phyloP scores from a whole-genome alignment of 2,797 vertebrate species.

The Macropus fuliginosus region DNA sequence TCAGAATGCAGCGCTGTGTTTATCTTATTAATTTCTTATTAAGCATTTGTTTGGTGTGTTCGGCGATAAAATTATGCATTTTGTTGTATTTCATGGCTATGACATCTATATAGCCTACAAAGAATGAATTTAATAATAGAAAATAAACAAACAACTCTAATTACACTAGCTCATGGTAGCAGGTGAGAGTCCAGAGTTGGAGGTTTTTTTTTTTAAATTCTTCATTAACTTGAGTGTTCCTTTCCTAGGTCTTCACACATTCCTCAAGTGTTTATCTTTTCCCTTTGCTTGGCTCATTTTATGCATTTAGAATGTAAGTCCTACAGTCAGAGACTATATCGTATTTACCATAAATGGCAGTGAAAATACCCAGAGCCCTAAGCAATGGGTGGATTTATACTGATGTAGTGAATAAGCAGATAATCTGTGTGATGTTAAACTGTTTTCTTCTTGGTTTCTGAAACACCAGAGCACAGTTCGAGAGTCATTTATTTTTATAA shows the following conservation, averaged over 20 bases:
- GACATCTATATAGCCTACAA: slow-evolving; percentile 38
- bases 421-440: slow-evolving; percentile 46
- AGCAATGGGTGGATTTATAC: slow-evolving; percentile 40
- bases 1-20: background rate
- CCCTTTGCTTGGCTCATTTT: slow-evolving; percentile 57
- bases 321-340: slow-evolving; percentile 37
- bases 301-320: slow-evolving; percentile 56
- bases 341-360: slow-evolving; percentile 57
- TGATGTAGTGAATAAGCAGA: slow-evolving; percentile 57
- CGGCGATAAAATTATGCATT: slow-evolving; percentile 34
- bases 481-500: slow-evolving; percentile 55
- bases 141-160: slow-evolving; percentile 41
- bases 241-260: slow-evolving; percentile 39
- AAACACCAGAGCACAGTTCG: slow-evolving; percentile 37
- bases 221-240: slow-evolving; percentile 26
- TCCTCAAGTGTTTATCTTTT: slow-evolving; percentile 52
- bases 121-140: slow-evolving; percentile 13
- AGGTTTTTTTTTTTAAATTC: background rate
- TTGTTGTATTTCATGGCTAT: slow-evolving; percentile 37
- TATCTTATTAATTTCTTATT: background rate
- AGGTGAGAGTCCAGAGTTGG: slow-evolving; percentile 6
- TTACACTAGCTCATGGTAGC: background rate
- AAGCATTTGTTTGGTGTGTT: background rate
- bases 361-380: slow-evolving; percentile 53
- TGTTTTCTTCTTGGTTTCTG: slow-evolving; percentile 49